These are phyloP conservation scores for Heterotilapia buettikoferi DNA, from an alignment of 2,113 vertebrate genomes.

Conservation along the genomic window DNA sequence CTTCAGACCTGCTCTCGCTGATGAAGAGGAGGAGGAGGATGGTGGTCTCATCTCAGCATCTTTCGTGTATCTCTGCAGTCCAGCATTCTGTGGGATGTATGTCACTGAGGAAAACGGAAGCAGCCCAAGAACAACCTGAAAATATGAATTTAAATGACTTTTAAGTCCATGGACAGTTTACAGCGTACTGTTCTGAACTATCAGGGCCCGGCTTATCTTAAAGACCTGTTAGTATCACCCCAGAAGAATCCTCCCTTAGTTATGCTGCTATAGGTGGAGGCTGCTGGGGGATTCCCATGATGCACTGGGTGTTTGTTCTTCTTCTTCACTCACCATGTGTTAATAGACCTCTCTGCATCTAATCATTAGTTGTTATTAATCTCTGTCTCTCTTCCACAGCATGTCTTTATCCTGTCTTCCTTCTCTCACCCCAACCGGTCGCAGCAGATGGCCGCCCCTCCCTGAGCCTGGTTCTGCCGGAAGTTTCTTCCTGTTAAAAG, in stretches of 20 bases:
- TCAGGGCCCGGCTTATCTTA: not conserved
- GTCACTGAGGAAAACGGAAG: not conserved
- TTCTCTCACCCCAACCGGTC: not conserved
- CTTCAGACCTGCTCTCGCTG: not conserved
- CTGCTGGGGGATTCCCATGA: not conserved
- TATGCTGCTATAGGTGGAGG: not conserved
- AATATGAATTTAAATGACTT: not conserved
- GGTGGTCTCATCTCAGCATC: not conserved
- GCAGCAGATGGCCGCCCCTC: not conserved
- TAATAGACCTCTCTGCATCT: not conserved
- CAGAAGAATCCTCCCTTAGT: not conserved
- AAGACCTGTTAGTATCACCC: not conserved
- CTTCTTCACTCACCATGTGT: not conserved
- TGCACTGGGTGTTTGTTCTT: not conserved
- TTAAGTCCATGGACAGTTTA: not conserved
- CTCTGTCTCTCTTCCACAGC: not conserved
- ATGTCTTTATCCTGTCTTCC: not conserved
- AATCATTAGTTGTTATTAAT: rapidly evolving
- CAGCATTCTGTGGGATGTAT: not conserved
- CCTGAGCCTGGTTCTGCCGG: rapidly evolving
- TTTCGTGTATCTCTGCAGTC: not conserved
- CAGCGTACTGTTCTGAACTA: not conserved
- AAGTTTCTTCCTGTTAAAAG: not conserved
- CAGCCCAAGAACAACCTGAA: not conserved
- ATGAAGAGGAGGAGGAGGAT: not conserved